Evolutionary conservation across 2,797 vertebrate species (phyloP).

Genomic region (Esox masquinongy): DNA sequence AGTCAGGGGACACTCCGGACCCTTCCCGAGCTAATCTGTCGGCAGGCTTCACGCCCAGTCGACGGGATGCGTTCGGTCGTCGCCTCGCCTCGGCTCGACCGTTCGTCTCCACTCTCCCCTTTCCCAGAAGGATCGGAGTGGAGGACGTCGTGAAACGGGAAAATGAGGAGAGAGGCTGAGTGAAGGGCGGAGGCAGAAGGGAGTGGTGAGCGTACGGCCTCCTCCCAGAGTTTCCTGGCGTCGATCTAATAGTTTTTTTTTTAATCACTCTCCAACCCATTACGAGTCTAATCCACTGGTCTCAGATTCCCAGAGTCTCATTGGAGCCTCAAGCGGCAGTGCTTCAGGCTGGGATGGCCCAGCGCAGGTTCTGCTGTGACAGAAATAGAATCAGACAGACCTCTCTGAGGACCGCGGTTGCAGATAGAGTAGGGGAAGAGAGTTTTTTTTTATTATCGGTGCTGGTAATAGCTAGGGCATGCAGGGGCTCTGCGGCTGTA

Average conservation of each 20-base stretch:
- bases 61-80: slow-evolving; percentile 14
- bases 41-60: slow-evolving; percentile 24
- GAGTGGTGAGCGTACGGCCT: neutral
- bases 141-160: neutral
- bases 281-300: slow-evolving; percentile 62
- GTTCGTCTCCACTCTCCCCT: neutral
- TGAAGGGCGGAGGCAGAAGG: neutral
- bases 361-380: slow-evolving; percentile 28
- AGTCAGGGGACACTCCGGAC: slow-evolving; percentile 25
- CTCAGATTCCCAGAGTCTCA: slow-evolving; percentile 49
- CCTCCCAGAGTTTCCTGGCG: slow-evolving; percentile 20
- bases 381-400: slow-evolving; percentile 58
- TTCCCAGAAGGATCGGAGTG: neutral
- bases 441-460: slow-evolving; percentile 54
- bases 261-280: slow-evolving; percentile 68
- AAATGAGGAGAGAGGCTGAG: slow-evolving; percentile 22
- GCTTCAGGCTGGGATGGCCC: neutral
- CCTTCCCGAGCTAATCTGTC: slow-evolving; percentile 29
- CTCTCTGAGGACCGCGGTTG: slow-evolving; percentile 50
- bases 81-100: slow-evolving; percentile 32
- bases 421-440: slow-evolving; percentile 47
- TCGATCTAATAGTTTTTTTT: slow-evolving; percentile 32
- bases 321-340: slow-evolving; percentile 46
- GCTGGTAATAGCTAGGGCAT: slow-evolving; percentile 64
- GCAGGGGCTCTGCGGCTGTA: slow-evolving; percentile 52